Evolutionary conservation across 2,113 vertebrate species (phyloP).

Genomic region (Phaethornis superciliosus): DNA sequence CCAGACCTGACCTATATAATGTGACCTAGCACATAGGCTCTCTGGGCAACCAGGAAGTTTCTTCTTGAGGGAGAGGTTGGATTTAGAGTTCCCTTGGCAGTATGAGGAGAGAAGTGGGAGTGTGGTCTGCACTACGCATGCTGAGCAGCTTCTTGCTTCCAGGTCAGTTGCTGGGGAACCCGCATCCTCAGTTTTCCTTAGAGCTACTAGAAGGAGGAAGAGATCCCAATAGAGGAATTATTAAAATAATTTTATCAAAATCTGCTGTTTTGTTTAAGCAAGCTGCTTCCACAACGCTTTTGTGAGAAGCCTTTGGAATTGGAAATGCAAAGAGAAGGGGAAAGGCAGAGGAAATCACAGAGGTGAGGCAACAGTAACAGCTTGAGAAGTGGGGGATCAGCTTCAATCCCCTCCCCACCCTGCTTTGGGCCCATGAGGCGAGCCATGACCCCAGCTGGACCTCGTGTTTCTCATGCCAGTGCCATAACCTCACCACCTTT

Average conservation of each 20-base stretch:
- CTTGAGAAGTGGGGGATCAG: not conserved
- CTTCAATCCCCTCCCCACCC: not conserved
- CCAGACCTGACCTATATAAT: not conserved
- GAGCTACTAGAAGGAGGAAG: not conserved
- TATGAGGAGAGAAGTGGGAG: not conserved
- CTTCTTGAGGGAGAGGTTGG: not conserved
- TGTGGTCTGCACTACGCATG: not conserved
- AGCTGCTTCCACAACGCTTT: not conserved
- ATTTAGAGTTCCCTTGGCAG: slow-evolving; percentile 1
- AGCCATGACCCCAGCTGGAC: not conserved
- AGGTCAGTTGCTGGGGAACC: not conserved
- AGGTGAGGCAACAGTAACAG: rapidly evolving
- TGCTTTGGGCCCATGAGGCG: not conserved
- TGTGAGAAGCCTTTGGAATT: not conserved
- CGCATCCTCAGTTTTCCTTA: not conserved
- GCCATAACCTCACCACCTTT: not conserved
- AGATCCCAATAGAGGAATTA: not conserved
- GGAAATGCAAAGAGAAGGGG: not conserved
- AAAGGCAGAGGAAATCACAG: not conserved
- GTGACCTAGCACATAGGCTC: not conserved
- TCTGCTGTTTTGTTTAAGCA: not conserved
- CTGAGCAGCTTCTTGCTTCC: not conserved
- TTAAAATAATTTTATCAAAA: not conserved
- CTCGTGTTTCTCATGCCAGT: not conserved
- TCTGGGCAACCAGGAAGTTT: not conserved